Evolutionary conservation across 1,140 invertebrate species (phyloP).

Genomic region (Drosophila malerkotliana): DNA sequence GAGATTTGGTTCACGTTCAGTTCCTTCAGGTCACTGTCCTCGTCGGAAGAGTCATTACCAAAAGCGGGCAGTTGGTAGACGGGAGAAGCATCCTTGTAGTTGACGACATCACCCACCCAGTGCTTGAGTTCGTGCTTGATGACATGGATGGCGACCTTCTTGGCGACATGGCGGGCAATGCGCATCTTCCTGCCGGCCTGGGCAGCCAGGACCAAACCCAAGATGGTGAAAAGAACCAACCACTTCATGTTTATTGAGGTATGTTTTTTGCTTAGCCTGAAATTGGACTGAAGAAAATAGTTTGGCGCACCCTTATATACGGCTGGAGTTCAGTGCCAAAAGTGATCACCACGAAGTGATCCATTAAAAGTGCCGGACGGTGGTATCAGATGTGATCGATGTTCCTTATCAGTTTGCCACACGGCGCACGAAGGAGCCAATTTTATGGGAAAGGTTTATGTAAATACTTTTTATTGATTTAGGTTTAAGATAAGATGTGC

Average conservation of each 20-base stretch:
- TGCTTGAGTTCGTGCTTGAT: conserved; percentile 61
- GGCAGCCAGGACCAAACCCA: conserved; percentile 48
- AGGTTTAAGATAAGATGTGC: neutral
- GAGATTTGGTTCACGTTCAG: conserved; percentile 54
- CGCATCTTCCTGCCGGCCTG: conserved; percentile 23
- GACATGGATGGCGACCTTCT: conserved; percentile 23
- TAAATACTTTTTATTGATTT: neutral
- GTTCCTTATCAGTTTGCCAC: neutral
- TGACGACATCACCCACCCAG: conserved; percentile 11
- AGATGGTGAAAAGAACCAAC: conserved; percentile 41
- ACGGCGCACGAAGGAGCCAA: neutral
- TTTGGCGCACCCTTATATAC: neutral
- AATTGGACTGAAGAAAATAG: neutral
- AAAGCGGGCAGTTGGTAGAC: conserved; percentile 17
- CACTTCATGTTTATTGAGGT: conserved; percentile 54
- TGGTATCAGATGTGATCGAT: neutral
- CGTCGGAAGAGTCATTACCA: conserved; percentile 13
- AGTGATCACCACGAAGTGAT: neutral
- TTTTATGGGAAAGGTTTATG: neutral
- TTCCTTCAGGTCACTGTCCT: conserved; percentile 38
- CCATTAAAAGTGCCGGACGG: neutral
- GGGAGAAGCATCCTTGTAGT: conserved; percentile 33
- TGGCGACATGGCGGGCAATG: conserved; percentile 24
- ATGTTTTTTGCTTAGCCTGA: neutral
- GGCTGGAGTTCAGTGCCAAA: neutral